phyloP scores from a whole-genome alignment of 2,113 vertebrate genomes.

The Eupsittula cactorum region DNA sequence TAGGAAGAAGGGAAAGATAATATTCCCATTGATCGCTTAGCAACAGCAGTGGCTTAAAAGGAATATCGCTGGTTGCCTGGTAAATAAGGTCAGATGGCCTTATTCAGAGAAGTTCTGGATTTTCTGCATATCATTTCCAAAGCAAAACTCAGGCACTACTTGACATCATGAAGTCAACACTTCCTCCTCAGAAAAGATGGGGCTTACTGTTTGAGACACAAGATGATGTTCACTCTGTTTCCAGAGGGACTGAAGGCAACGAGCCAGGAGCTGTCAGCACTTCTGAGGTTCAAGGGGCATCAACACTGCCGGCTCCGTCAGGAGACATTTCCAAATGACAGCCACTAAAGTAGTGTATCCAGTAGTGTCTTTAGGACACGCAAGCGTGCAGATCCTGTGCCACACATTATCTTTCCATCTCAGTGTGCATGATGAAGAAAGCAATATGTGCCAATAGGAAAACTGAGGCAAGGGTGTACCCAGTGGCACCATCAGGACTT shows the following conservation, averaged over 20 bases:
- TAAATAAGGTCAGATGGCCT: background rate
- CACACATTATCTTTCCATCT: background rate
- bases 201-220: background rate
- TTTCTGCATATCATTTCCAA: background rate
- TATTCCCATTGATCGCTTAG: background rate
- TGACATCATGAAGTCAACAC: background rate
- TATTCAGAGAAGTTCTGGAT: background rate
- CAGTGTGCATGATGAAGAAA: fast-evolving
- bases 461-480: background rate
- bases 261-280: background rate
- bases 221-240: background rate
- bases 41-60: conserved; percentile 34
- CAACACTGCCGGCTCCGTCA: background rate
- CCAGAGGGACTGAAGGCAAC: background rate
- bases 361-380: background rate
- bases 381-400: background rate
- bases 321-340: background rate
- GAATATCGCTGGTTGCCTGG: background rate
- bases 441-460: fast-evolving
- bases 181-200: background rate
- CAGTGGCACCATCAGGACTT: background rate
- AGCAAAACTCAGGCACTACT: background rate
- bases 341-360: background rate
- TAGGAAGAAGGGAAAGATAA: background rate
- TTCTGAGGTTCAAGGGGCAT: background rate